Base-by-base conservation (phyloP, 2,888 invertebrate species). In the Frankliniella intonsa region DNA sequence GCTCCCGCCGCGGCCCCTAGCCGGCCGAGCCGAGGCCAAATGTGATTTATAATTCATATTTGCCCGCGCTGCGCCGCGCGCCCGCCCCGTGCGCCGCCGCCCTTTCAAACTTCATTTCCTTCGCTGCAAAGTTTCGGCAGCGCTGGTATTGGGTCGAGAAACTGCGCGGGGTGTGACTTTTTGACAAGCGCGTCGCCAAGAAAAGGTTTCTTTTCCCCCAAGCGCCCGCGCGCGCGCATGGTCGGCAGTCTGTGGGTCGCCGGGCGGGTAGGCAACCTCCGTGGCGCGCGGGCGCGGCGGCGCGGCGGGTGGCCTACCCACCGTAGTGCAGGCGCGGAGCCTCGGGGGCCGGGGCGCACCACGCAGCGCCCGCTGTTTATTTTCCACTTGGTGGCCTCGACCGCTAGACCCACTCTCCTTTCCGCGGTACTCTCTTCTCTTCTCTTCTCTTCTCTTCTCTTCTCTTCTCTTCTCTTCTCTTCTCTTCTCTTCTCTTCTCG, bases 41-140 rank as follows among this genome's bases (percentile, higher is more conserved):
- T 76, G 25, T 25, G 69, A 76, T 76, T 76, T 76, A 76, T 76
- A 76, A 22, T 76, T 76, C 69, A 76, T 76, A 76, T 76, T 76
- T 25, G 25, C 69, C 38, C 38, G 38, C 38, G 38, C 38, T 5
- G 38, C 38, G 38, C 38, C 38, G 5, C 38, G 38, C 38, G 38
- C 14, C 55, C 38, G 38, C 14, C 55, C 55, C 55, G 55, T 17
- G 38, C 8, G 62, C 62, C 62, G 62, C 69, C 8, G 22, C 69
- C 11, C 69, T 76, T 76, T 76, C 22, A 76, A 76, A 76, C 69
- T 76, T 76, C 22, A 10, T 25, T 76, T 76, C 69, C 25, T 17
- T n/a, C 19, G 19, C 62, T n/a, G 62, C 22, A 76, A 76, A 76
- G 69, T 76, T 76, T 62, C 14, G n/a, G 69, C 25, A 19, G 69